Evolutionary conservation across 2,113 vertebrate genomes (phyloP).

Genomic region (Carettochelys insculpta): DNA sequence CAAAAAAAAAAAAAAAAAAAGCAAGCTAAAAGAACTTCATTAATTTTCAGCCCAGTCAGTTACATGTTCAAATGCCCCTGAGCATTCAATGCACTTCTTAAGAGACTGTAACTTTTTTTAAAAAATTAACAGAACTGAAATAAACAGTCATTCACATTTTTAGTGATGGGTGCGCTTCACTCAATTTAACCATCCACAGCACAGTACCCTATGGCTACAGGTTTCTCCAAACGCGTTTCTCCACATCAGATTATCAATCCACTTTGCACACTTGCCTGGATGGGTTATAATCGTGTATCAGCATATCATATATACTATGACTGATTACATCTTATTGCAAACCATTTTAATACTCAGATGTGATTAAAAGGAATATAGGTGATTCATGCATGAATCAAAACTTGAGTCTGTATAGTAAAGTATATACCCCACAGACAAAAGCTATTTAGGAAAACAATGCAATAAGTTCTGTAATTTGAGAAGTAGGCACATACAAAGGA

Average conservation of each 20-base stretch:
- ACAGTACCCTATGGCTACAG: background rate
- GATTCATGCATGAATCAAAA: constrained; percentile 33
- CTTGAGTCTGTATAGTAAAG: background rate
- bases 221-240: background rate
- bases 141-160: background rate
- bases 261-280: background rate
- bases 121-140: background rate
- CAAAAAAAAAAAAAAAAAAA: too few species aligned
- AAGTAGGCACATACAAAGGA: background rate
- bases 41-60: background rate
- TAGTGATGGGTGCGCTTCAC: background rate
- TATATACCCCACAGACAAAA: background rate
- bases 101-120: background rate
- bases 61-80: background rate
- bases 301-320: background rate
- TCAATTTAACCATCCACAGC: background rate
- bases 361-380: constrained; percentile 8
- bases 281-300: background rate
- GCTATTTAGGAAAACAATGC: background rate
- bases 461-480: background rate
- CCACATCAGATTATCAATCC: background rate
- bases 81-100: background rate
- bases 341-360: constrained; percentile 8
- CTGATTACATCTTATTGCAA: constrained; percentile 35
- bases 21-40: background rate